Conservation (phyloP, 2,113 vertebrate genomes). For the Serinus canaria region DNA sequence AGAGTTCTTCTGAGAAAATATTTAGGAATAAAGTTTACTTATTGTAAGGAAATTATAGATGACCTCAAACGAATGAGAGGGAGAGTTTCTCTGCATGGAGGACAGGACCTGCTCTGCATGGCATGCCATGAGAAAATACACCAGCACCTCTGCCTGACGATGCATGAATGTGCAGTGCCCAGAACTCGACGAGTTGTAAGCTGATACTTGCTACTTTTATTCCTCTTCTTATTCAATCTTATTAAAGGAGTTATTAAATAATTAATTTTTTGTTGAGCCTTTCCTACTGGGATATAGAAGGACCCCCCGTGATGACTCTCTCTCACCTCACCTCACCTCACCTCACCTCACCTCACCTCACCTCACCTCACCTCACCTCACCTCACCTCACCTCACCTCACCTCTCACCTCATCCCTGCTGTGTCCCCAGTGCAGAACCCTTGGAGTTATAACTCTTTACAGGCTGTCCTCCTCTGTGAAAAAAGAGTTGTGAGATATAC, state of each 20-base stretch:
- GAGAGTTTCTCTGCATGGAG: neutral
- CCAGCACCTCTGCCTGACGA: rapidly evolving
- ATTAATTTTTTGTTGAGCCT: neutral
- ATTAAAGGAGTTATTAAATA: neutral
- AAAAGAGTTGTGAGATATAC: neutral
- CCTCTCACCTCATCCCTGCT: rapidly evolving
- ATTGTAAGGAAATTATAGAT: neutral
- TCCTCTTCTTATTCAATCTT: neutral
- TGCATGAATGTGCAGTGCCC: rapidly evolving
- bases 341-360: neutral
- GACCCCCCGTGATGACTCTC: rapidly evolving
- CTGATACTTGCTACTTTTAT: neutral
- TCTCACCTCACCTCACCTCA: neutral
- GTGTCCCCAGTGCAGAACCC: rapidly evolving
- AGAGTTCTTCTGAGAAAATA: neutral
- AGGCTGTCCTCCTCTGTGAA: neutral
- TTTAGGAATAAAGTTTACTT: neutral
- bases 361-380: neutral
- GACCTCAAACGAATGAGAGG: neutral
- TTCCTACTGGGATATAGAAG: neutral
- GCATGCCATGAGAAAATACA: neutral
- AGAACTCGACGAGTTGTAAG: neutral
- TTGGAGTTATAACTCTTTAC: neutral
- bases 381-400: neutral
- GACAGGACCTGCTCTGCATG: neutral